Conservation (phyloP, 2,113 vertebrate genomes). For the Columba janthina region DNA sequence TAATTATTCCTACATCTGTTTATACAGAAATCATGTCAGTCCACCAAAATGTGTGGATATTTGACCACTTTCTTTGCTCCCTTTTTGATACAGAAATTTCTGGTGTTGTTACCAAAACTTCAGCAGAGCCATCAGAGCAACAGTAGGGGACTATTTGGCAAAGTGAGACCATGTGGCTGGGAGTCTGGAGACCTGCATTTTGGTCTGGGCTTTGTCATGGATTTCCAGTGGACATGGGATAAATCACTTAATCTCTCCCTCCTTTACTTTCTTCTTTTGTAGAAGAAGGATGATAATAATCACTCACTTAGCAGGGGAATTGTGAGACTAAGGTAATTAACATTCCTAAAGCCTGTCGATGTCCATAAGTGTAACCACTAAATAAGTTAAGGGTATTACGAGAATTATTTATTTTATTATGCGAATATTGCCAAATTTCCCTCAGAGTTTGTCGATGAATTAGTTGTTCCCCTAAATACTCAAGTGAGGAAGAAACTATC, state of each 20-base stretch:
- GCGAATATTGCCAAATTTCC: slow-evolving; percentile 21
- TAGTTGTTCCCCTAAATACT: not conserved
- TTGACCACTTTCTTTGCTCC: not conserved
- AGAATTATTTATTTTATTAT: slow-evolving; percentile 24
- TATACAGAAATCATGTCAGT: not conserved
- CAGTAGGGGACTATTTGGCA: not conserved
- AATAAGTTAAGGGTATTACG: slow-evolving; percentile 2
- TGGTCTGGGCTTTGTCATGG: slow-evolving; percentile 24
- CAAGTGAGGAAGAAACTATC: not conserved
- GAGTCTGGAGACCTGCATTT: not conserved
- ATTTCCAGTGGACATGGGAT: slow-evolving; percentile 3
- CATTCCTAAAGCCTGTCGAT: not conserved
- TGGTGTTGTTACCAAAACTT: not conserved
- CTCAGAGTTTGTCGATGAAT: not conserved
- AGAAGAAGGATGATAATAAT: slow-evolving; percentile 21
- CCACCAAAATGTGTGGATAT: not conserved
- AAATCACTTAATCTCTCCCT: slow-evolving; percentile 14
- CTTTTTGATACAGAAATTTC: not conserved
- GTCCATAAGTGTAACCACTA: not conserved
- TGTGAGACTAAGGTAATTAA: not conserved
- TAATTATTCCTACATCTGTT: not conserved
- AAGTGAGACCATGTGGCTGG: not conserved
- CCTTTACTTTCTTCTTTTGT: not conserved
- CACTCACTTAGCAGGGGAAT: not conserved
- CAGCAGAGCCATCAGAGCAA: not conserved